phyloP scores from a whole-genome alignment of 2,113 vertebrate genomes.

The Hypomesus transpacificus region DNA sequence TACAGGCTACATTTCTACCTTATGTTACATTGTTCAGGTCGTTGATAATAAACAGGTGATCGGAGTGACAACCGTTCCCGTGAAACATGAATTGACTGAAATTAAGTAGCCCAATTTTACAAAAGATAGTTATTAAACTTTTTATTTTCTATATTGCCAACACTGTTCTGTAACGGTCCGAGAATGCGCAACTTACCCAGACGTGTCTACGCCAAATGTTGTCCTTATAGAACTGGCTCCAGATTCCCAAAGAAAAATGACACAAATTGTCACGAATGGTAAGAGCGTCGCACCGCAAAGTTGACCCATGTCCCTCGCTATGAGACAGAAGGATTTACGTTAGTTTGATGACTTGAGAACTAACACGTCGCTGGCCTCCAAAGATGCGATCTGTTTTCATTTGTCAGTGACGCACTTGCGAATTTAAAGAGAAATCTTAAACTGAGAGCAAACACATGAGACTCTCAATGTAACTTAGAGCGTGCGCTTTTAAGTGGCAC shows the following conservation, averaged over 20 bases:
- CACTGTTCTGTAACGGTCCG: background rate
- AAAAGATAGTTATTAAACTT: too few relatives aligned
- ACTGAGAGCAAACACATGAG: constrained; percentile 43
- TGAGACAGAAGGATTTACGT: constrained; percentile 23
- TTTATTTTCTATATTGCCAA: background rate
- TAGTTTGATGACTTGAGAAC: background rate
- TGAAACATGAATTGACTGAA: too few relatives aligned
- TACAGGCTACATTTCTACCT: too few relatives aligned
- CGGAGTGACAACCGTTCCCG: too few relatives aligned
- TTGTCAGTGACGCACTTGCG: constrained; percentile 28
- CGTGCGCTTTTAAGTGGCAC: constrained; percentile 21
- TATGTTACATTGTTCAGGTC: too few relatives aligned
- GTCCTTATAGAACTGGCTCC: constrained; percentile 61
- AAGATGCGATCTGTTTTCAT: constrained; percentile 29
- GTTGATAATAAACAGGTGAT: too few relatives aligned
- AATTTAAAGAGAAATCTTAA: constrained; percentile 2
- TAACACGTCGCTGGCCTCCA: background rate
- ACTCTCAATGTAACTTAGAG: constrained; percentile 24
- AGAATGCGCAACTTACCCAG: constrained; percentile 48
- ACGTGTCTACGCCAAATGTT: constrained; percentile 57
- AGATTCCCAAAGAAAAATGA: constrained; percentile 59
- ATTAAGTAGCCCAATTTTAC: too few relatives aligned
- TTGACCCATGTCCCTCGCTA: constrained; percentile 65
- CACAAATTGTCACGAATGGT: constrained; percentile 55
- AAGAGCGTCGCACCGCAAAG: constrained; percentile 58